Conservation (phyloP, 1,140 invertebrate species). For the Mya arenaria region DNA sequence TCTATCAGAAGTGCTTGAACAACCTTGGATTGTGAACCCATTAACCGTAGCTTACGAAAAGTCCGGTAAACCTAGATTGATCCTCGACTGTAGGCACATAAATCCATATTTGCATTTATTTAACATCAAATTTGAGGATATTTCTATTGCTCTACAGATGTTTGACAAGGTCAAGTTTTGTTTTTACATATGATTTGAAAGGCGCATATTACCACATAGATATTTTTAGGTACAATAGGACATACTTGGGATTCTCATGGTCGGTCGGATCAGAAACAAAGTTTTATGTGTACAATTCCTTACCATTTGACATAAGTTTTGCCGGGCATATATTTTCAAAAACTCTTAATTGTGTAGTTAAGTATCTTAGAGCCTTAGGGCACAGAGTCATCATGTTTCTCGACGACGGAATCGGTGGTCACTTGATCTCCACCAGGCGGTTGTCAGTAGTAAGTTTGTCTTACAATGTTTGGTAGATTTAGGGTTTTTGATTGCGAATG, state of each 20-base stretch:
- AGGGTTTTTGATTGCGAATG: conserved; percentile 25
- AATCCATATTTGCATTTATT: too few relatives aligned
- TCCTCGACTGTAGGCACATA: too few relatives aligned
- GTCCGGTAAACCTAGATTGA: conserved; percentile 26
- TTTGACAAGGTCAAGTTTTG: conserved; percentile 23
- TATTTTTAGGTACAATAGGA: conserved; percentile 15
- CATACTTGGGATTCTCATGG: conserved; percentile 31
- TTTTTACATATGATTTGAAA: conserved; percentile 43
- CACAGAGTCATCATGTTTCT: conserved; percentile 55
- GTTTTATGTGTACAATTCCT: conserved; percentile 45
- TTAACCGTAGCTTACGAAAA: conserved; percentile 35
- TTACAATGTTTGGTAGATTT: too few relatives aligned
- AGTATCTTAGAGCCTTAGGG: conserved; percentile 15
- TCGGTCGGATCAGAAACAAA: not conserved
- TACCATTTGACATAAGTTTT: conserved; percentile 40
- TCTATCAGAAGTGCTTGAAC: conserved; percentile 7
- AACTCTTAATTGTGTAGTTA: conserved; percentile 41
- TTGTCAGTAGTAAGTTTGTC: too few relatives aligned
- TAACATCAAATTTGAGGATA: too few relatives aligned
- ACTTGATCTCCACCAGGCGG: too few relatives aligned
- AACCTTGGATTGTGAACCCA: conserved; percentile 47
- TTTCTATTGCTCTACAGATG: conserved; percentile 1
- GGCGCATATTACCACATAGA: conserved; percentile 47
- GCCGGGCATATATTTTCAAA: conserved; percentile 54
- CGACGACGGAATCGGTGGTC: conserved; percentile 57